Base-by-base conservation (phyloP, 2,113 vertebrate species). In the Eolophus roseicapilla region DNA sequence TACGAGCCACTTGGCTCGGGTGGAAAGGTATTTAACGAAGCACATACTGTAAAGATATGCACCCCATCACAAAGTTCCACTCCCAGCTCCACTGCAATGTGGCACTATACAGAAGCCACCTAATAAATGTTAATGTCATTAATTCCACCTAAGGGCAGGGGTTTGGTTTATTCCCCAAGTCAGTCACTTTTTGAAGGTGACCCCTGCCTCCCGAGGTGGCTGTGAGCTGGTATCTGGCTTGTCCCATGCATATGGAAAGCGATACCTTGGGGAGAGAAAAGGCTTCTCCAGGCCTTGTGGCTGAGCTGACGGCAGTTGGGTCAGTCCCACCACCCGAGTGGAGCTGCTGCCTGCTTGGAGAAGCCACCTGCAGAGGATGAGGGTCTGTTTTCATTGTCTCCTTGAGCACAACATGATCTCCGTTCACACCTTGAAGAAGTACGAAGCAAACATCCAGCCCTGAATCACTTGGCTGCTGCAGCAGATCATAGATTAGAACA, bases 381-480 rank as follows among this genome's bases (percentile, higher is more conserved):
- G 65, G 23, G 28, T 78, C 33, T 59, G 75, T 21, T 71, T 57
- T n/a, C 14, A 0, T 10, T 39, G 43, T 10, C 9, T 50, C 24
- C 63, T 71, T 41, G 5, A 39, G n/a, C 60, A 31, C 49, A 80
- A 73, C 5, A 4, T 16, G 17, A 52, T 84, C 43, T 31, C 28
- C 8, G 80, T 11, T 93, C 90, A 90, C 93, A 79, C 80, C 90
- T 94, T 24, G 52, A 47, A 52, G 43, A 88, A 24, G 60, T 83
- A 95, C 50, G 1, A 62, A 93, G 71, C 86, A 84, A 96, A 93
- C 76, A 90, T 31, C 28, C 86, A 96, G 76, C 88, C 79, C 69
- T 95, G 95, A 93, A 84, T 90, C 82, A 86, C 62, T 88, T 93
- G 90, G 93, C 93, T 92, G 90, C 86, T 52, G 10, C 55, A 33